Conservation (phyloP, 2,888 invertebrate genomes). For the Ennomos quercinarius region DNA sequence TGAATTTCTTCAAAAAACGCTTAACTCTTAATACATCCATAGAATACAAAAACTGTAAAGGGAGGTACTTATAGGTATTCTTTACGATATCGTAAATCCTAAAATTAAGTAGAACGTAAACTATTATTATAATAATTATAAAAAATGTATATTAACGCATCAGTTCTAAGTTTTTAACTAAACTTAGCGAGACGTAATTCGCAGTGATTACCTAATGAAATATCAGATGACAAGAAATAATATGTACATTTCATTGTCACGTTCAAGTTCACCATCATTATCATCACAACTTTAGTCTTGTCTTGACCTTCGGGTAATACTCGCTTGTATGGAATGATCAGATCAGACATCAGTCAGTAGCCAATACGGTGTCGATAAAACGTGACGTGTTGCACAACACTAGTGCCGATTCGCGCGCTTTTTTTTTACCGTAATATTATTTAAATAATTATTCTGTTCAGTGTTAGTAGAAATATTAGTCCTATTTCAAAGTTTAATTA, state of each 20-base stretch:
- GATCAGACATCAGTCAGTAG: conserved; percentile 26
- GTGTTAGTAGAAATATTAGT: neutral
- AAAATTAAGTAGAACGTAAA: too few species aligned
- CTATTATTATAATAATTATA: too few species aligned
- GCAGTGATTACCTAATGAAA: conserved; percentile 19
- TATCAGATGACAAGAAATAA: conserved; percentile 8
- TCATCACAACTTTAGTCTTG: conserved; percentile 9
- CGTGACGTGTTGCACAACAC: conserved; percentile 41
- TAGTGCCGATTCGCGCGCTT: conserved; percentile 22
- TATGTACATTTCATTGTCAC: conserved; percentile 24
- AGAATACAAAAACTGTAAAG: too few species aligned
- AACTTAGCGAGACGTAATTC: conserved; percentile 11
- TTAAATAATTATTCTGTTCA: neutral
- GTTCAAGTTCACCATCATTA: conserved; percentile 25
- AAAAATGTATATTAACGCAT: too few species aligned
- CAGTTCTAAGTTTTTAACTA: too few species aligned
- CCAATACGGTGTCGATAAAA: conserved; percentile 41
- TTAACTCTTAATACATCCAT: too few species aligned
- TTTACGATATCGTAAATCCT: too few species aligned
- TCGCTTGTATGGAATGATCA: conserved; percentile 26
- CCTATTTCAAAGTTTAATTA: too few species aligned
- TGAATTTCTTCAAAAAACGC: too few species aligned
- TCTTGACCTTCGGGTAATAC: conserved; percentile 34
- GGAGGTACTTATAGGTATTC: too few species aligned
- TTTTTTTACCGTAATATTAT: conserved; percentile 2